phyloP scores from a whole-genome alignment of 1,140 invertebrate species.

The Xylocopa sonorina region DNA sequence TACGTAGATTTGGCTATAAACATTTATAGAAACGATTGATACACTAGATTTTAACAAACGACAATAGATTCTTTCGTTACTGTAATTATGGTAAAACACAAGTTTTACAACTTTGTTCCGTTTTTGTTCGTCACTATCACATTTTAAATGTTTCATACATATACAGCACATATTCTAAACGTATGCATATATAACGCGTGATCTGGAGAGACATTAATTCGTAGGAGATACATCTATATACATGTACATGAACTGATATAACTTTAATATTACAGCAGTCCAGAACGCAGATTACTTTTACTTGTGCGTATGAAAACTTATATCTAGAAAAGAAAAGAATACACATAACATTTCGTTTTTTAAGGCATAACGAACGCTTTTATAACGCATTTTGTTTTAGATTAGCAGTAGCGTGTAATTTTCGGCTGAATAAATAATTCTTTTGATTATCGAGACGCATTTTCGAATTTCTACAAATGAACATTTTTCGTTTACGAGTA shows the following conservation, averaged over 20 bases:
- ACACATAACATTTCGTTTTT: conserved; percentile 14
- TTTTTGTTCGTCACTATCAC: conserved; percentile 31
- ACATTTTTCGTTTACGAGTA: neutral
- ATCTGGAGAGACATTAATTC: conserved; percentile 15
- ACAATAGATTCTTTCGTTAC: conserved; percentile 12
- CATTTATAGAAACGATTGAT: neutral
- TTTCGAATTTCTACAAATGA: conserved; percentile 5
- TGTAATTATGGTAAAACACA: neutral
- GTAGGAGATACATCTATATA: conserved; percentile 38
- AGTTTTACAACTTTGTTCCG: too few species aligned
- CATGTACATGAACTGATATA: conserved; percentile 4
- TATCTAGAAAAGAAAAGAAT: conserved; percentile 39
- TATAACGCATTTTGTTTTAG: conserved; percentile 25
- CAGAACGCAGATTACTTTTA: conserved; percentile 4
- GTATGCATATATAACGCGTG: conserved; percentile 21
- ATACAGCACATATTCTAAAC: conserved; percentile 17
- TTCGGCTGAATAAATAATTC: conserved; percentile 38
- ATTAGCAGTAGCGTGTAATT: conserved; percentile 22
- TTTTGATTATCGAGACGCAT: conserved; percentile 16
- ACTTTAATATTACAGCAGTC: neutral
- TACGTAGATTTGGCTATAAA: too few species aligned
- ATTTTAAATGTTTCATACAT: conserved; percentile 14
- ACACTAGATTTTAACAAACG: neutral
- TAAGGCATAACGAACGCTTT: conserved; percentile 12
- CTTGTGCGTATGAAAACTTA: neutral